phyloP scores from a whole-genome alignment of 2,888 invertebrate species.

The Bellardia pandia region DNA sequence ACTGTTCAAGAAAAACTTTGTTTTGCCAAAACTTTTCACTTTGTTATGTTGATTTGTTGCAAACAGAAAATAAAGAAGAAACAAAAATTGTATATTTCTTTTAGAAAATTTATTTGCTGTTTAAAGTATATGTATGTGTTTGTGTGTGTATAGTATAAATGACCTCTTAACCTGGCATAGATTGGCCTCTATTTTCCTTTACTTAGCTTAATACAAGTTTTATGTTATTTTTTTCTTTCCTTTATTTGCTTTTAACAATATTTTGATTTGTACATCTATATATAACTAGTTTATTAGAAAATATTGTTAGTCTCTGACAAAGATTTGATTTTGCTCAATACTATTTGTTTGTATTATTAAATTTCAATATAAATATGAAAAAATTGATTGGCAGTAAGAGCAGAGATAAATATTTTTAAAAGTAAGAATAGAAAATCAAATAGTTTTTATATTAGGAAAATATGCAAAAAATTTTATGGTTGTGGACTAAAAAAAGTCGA shows the following conservation, averaged over 20 bases:
- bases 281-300: slow-evolving; percentile 57
- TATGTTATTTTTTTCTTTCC: not conserved
- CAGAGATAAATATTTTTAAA: not conserved
- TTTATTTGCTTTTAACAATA: slow-evolving; percentile 3
- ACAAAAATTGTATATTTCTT: slow-evolving; percentile 25
- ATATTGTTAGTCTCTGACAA: slow-evolving; percentile 59
- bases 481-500: too few species aligned
- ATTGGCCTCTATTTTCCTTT: slow-evolving; percentile 45
- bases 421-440: not conserved
- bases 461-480: too few species aligned
- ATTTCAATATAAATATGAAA: not conserved
- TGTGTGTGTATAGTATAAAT: slow-evolving; percentile 33
- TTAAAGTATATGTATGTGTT: not conserved
- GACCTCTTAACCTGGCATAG: slow-evolving; percentile 70
- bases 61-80: slow-evolving; percentile 36
- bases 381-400: slow-evolving; percentile 20
- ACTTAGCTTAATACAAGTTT: slow-evolving; percentile 21
- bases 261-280: slow-evolving; percentile 40
- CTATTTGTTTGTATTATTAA: slow-evolving; percentile 8
- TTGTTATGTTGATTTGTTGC: slow-evolving; percentile 72
- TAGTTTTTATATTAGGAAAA: not conserved
- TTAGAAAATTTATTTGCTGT: slow-evolving; percentile 37
- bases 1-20: slow-evolving; percentile 45
- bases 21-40: slow-evolving; percentile 66
- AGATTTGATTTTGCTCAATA: slow-evolving; percentile 33